Percentiles rank a stretch among this genome's conserved stretches.
Conservation (phyloP, 35 echinoderm and acorn worm species). For the Holothuria glaberrima region DNA sequence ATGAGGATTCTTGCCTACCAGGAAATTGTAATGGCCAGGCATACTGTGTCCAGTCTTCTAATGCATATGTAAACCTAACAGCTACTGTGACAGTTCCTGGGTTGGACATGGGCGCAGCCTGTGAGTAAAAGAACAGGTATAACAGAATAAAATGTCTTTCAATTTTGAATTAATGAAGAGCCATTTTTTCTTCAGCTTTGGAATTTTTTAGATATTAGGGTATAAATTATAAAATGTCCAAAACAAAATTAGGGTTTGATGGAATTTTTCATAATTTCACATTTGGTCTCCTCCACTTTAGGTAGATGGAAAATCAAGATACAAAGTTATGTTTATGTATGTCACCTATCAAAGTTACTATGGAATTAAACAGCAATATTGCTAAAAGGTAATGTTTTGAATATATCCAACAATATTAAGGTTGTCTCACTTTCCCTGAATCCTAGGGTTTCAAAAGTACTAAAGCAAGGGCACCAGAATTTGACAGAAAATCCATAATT, state of each 20-base stretch:
- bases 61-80: slow-evolving; percentile 94
- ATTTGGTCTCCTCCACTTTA: too few species aligned
- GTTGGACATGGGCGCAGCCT: slow-evolving; percentile 76
- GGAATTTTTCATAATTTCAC: too few species aligned
- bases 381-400: not conserved
- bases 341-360: not conserved
- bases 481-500: too few species aligned
- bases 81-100: slow-evolving; percentile 73
- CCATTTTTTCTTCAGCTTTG: not conserved
- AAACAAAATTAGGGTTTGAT: too few species aligned
- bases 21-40: slow-evolving; percentile 81
- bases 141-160: not conserved
- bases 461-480: too few species aligned
- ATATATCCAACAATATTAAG: too few species aligned
- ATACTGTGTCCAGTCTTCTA: slow-evolving; percentile 96
- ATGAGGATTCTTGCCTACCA: slow-evolving; percentile 62
- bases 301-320: too few species aligned
- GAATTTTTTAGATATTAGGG: not conserved
- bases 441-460: not conserved
- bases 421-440: too few species aligned
- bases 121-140: slow-evolving; percentile 10
- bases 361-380: not conserved
- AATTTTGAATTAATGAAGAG: not conserved
- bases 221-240: not conserved
- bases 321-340: too few species aligned